Evolutionary conservation across 1,140 invertebrate species (phyloP).

Genomic region (Drosophila burlai): DNA sequence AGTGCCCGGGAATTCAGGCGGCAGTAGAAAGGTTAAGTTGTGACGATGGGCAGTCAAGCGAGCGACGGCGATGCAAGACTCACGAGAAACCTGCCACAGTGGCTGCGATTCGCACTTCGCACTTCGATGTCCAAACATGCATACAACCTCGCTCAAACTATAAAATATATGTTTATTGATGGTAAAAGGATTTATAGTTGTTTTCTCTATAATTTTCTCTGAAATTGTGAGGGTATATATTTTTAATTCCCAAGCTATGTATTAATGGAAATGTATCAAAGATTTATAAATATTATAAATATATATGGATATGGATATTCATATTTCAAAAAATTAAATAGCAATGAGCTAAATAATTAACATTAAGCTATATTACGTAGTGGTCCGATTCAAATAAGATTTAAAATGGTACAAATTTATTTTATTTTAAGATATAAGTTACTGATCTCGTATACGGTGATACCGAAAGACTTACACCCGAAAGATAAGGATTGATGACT

Average conservation of each 20-base stretch:
- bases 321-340: too few relatives aligned
- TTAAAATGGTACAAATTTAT: too few relatives aligned
- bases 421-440: too few relatives aligned
- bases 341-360: too few relatives aligned
- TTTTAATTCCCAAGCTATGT: background rate
- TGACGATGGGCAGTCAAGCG: conserved; percentile 47
- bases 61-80: conserved; percentile 6
- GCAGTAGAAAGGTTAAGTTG: conserved; percentile 12
- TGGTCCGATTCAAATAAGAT: too few relatives aligned
- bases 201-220: background rate
- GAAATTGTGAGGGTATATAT: background rate
- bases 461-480: too few relatives aligned
- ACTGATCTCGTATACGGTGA: background rate
- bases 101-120: background rate
- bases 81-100: conserved; percentile 18
- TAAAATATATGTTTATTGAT: background rate
- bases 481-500: background rate
- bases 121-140: background rate
- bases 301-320: too few relatives aligned
- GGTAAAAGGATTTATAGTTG: background rate
- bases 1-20: conserved; percentile 4
- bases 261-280: too few relatives aligned
- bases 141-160: background rate
- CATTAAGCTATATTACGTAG: too few relatives aligned
- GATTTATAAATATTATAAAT: too few relatives aligned